Base-by-base conservation (phyloP, 2,888 invertebrate species). In the Oxycera nigricornis region DNA sequence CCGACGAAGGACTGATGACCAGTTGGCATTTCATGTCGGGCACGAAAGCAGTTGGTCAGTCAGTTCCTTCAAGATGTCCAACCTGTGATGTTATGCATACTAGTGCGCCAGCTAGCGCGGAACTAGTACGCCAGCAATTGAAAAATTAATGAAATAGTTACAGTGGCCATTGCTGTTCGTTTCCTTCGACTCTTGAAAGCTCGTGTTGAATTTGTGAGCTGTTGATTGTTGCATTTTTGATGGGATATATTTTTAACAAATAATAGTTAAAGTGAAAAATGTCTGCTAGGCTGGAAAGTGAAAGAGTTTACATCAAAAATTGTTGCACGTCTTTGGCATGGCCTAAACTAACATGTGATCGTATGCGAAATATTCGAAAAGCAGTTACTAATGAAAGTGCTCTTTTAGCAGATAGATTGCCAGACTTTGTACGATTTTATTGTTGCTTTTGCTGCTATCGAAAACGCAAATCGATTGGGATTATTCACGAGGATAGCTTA, bases 391-490 rank as follows among this genome's bases (percentile, higher is more conserved):
- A 73, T 35, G 67, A 57, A 17, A 70, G 72, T 61, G 41, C 50
- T 14, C 0, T 31, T 17, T 55, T 80, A 79, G 79, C 80, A 61
- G 78, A 79, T 74, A 79, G 76, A 73, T 75, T 81, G 39, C 80
- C 78, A 17, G 74, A 76, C 55, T 78, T 78, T 75, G 76, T 80
- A 75, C 78, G 78, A 75, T 74, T 78, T 28, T 80, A 79, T 62
- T 81, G 80, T 76, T 61, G 68, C 78, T 76, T 79, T 76, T 81
- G 81, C 77, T 81, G 81, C 39, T 73, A 82, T 79, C 78, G 79
- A 72, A 79, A 81, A 73, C 79, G 78, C 80, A 85, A 84, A 84
- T 83, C 84, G 82, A 84, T 84, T 74, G 80, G 74, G 6, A 72
- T 75, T 31, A 22, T 73, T 6, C 76, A 73, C 39, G 75, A 76